Conservation (phyloP, 2,888 invertebrate genomes). For the Lampropteryx suffumata region DNA sequence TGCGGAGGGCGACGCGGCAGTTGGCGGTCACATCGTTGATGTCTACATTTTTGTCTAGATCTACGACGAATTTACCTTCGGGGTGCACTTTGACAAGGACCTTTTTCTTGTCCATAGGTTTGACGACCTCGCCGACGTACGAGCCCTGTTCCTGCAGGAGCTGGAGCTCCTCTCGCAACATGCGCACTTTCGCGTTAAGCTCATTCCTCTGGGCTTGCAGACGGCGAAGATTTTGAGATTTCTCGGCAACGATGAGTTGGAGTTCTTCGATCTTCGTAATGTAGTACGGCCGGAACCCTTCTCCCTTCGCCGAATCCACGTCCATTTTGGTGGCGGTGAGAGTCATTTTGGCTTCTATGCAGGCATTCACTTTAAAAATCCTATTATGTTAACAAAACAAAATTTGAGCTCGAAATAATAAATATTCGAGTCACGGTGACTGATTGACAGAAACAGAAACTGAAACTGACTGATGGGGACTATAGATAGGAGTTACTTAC, state of each 20-base stretch:
- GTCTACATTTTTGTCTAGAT: slow-evolving; percentile 99
- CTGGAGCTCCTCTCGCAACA: slow-evolving; percentile 98
- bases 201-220: slow-evolving; percentile 99
- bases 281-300: slow-evolving; percentile 97
- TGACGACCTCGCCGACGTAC: slow-evolving; percentile 99
- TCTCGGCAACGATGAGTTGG: slow-evolving; percentile 97
- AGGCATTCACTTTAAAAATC: slow-evolving; percentile 34
- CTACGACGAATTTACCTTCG: slow-evolving; percentile 99
- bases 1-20: slow-evolving; percentile 97
- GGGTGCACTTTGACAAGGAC: slow-evolving; percentile 99
- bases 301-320: slow-evolving; percentile 88
- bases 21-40: slow-evolving; percentile 99
- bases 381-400: too few relatives aligned
- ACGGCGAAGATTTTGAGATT: slow-evolving; percentile 97
- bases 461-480: too few relatives aligned
- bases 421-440: slow-evolving; percentile 52
- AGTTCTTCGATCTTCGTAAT: slow-evolving; percentile 99
- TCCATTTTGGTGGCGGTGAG: slow-evolving; percentile 85
- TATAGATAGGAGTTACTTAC: too few relatives aligned
- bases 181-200: slow-evolving; percentile 98
- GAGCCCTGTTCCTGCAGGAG: slow-evolving; percentile 98
- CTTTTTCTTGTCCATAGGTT: slow-evolving; percentile 99
- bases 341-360: slow-evolving; percentile 59
- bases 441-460: too few relatives aligned
- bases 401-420: slow-evolving; percentile 11